Percentiles rank a stretch among this genome's conserved stretches.
Conservation (phyloP, 2,113 vertebrate genomes). For the Lophura nycthemera region DNA sequence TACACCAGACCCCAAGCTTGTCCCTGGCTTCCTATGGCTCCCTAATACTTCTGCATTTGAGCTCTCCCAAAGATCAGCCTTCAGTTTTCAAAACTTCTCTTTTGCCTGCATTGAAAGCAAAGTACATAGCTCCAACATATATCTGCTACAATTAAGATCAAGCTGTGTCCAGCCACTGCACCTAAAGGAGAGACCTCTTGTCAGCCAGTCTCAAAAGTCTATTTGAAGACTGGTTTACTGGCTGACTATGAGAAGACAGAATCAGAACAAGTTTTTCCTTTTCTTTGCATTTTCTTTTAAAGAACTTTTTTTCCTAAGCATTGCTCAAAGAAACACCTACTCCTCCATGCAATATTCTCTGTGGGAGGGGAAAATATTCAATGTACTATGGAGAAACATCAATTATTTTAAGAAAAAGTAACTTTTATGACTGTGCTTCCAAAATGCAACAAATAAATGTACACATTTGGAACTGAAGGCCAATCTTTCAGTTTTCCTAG, state of each 20-base stretch:
- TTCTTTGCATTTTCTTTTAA: slow-evolving; percentile 11
- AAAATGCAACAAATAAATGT: neutral
- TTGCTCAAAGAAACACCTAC: neutral
- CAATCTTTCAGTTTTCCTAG: neutral
- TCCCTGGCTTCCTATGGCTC: neutral
- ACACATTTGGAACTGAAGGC: neutral
- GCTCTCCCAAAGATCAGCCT: neutral
- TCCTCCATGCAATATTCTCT: neutral
- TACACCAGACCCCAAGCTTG: accelerated
- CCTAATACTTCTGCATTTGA: neutral
- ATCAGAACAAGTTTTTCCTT: neutral
- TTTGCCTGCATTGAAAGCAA: neutral
- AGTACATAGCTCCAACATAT: neutral
- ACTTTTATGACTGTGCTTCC: neutral
- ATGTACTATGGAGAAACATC: neutral
- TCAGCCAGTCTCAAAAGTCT: slow-evolving; percentile 25
- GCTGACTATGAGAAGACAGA: neutral
- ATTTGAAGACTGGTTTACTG: slow-evolving; percentile 23
- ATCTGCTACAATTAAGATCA: neutral
- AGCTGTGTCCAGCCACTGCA: neutral
- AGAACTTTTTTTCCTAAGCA: neutral
- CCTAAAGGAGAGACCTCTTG: neutral
- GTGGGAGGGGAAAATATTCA: neutral
- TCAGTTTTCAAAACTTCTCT: neutral
- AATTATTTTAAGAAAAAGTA: neutral